These are phyloP conservation scores for Tympanuchus pallidicinctus DNA, from an alignment of 2,113 vertebrate genomes.

Conservation along the genomic window DNA sequence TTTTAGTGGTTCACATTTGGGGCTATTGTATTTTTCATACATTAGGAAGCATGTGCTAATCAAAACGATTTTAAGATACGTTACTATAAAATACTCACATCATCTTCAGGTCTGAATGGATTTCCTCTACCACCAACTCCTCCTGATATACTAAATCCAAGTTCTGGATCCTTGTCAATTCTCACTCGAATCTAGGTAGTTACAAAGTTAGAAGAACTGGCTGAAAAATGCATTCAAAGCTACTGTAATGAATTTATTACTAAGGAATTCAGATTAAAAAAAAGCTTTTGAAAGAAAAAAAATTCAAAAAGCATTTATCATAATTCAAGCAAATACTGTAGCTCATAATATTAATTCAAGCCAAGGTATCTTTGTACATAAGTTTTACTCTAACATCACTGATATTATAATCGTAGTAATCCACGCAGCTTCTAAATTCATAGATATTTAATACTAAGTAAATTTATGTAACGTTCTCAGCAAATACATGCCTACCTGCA, in stretches of 20 bases:
- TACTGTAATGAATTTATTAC: background rate
- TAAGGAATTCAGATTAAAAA: background rate
- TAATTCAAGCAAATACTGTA: background rate
- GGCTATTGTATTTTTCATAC: background rate
- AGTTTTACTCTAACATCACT: background rate
- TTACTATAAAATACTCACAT: conserved; percentile 80
- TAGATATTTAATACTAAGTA: background rate
- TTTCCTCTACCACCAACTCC: conserved; percentile 96
- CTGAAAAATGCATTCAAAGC: conserved; percentile 2
- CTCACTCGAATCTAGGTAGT: conserved; percentile 89
- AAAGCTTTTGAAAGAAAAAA: background rate
- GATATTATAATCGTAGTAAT: background rate
- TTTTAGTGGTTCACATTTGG: background rate
- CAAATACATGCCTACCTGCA: background rate
- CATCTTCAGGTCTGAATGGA: conserved; percentile 94
- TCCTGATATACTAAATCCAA: conserved; percentile 99
- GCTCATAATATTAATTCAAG: background rate
- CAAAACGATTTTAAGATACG: background rate
- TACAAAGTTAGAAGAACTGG: conserved; percentile 26
- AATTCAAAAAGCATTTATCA: background rate
- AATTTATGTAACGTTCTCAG: background rate
- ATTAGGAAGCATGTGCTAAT: background rate
- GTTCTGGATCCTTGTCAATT: conserved; percentile 96
- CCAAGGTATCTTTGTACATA: background rate
- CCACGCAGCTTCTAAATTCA: background rate